These are phyloP conservation scores for Leucozona laternaria DNA, from an alignment of 2,888 invertebrate genomes.

Conservation along the genomic window DNA sequence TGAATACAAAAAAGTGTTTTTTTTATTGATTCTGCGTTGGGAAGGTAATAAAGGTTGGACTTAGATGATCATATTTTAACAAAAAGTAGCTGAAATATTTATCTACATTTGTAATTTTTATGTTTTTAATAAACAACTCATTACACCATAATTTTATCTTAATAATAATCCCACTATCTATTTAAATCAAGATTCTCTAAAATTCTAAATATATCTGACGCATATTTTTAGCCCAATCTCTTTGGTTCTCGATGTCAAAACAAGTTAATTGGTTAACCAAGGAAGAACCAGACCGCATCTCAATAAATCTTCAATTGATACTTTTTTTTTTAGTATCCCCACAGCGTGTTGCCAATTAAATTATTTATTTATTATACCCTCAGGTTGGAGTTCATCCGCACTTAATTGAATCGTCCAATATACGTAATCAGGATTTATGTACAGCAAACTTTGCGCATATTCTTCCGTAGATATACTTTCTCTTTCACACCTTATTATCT, in stretches of 20 bases:
- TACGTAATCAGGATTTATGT: constrained; percentile 32
- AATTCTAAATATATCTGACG: background rate
- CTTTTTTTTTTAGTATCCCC: background rate
- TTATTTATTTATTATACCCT: constrained; percentile 19
- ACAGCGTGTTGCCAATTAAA: constrained; percentile 27
- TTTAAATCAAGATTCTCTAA: background rate
- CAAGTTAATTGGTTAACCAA: background rate
- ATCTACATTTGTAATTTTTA: too few species aligned
- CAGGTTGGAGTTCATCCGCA: background rate
- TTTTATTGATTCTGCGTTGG: too few species aligned
- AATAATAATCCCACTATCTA: too few species aligned
- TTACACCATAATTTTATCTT: too few species aligned
- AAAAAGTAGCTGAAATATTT: too few species aligned
- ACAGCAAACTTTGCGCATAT: background rate
- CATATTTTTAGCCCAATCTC: background rate
- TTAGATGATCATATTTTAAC: too few species aligned
- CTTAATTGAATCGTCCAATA: constrained; percentile 21
- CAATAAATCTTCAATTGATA: constrained; percentile 23
- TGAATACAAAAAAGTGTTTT: too few species aligned
- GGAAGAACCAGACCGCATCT: background rate
- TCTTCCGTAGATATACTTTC: constrained; percentile 2
- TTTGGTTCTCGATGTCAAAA: background rate
- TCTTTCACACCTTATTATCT: constrained; percentile 56
- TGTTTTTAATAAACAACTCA: too few species aligned
- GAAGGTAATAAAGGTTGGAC: too few species aligned